Base-by-base conservation (phyloP, 2,888 invertebrate species). In the Dysmachus trigonus region DNA sequence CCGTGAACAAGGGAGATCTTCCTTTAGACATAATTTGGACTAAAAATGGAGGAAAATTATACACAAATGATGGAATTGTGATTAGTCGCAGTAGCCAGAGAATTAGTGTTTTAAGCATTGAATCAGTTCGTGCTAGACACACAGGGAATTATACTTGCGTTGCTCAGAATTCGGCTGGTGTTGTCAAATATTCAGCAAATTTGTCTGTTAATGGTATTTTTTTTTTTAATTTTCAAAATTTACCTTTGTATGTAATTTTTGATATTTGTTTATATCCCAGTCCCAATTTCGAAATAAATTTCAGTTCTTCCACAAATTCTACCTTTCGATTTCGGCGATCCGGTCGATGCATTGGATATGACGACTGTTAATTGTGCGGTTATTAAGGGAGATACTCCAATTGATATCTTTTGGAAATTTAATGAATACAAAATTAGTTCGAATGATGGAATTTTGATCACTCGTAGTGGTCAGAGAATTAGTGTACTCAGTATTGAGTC, bases 1-100 rank as follows among this genome's bases (percentile, higher is more conserved):
- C 95, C 62, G 95, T 95, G 31, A 94, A 93, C 88, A 95, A 96
- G 91, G 96, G 97, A 41, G 97, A 97, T 91, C 91, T 95, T 87
- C 97, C 97, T 10, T 93, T 97, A 86, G 94, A 94, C 88, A 95
- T 97, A 87, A 93, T 93, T 79, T 97, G 97, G 97, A 94, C 93
- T 86, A 93, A 93, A 88, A 93, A 94, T 89, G 93, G 93, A 74
- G 90, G 90, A 71, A 91, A 93, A 88, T 89, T 92, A 27, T 91
- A 90, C 84, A 93, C 92, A 89, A 93, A 93, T 88, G 92, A 92
- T 87, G 94, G 95, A 76, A 92, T 95, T 74, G 92, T 93, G 13
- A 92, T 93, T 73, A 91, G 93, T 31, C 93, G 93, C 73, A 94
- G 93, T 86, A 95, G 94, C 88, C 94, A 94, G 89, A 93, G 94